Evolutionary conservation across 1,140 invertebrate genomes (phyloP).

Genomic region (Zeugodacus cucurbitae): DNA sequence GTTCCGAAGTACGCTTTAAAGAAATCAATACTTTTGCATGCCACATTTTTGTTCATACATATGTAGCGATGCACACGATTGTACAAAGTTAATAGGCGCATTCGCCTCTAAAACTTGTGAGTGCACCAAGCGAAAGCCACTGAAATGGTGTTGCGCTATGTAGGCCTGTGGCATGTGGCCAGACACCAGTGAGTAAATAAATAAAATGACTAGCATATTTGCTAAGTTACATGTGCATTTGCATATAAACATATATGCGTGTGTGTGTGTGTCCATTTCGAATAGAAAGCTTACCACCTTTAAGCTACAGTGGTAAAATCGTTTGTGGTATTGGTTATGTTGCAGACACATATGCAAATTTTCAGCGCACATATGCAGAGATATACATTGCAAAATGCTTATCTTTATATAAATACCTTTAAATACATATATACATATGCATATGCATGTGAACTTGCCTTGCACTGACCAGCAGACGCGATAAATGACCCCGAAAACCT

Average conservation of each 20-base stretch:
- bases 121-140: slow-evolving; percentile 8
- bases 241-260: neutral
- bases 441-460: neutral
- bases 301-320: neutral
- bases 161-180: slow-evolving; percentile 22
- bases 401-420: neutral
- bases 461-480: slow-evolving; percentile 2
- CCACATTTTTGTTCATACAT: slow-evolving; percentile 11
- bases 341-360: slow-evolving; percentile 9
- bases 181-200: slow-evolving; percentile 31
- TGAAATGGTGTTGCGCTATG: neutral
- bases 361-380: neutral
- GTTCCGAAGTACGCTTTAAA: neutral
- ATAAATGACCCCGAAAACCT: slow-evolving; percentile 43
- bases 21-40: slow-evolving; percentile 21
- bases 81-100: neutral
- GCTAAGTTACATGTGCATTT: neutral
- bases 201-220: slow-evolving; percentile 31
- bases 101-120: neutral
- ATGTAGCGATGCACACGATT: neutral
- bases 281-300: slow-evolving; percentile 12
- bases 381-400: neutral
- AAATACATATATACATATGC: neutral
- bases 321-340: neutral
- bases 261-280: neutral